Evolutionary conservation across 2,888 invertebrate species (phyloP).

Genomic region (Chorisops tibialis): DNA sequence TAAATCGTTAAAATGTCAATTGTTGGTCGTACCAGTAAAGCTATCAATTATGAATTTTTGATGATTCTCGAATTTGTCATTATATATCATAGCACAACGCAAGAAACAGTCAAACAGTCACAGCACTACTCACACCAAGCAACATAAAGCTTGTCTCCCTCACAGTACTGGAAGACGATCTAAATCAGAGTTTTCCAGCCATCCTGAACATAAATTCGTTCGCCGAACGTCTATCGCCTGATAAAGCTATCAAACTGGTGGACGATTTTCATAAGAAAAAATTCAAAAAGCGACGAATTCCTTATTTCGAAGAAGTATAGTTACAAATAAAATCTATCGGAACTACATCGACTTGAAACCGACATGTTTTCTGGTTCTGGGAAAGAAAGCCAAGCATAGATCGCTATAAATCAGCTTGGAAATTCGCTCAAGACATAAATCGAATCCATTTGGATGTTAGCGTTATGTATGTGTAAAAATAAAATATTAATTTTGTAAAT

Average conservation of each 20-base stretch:
- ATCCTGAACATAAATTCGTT: not conserved
- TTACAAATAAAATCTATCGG: conserved; percentile 25
- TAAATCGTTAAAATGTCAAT: no score
- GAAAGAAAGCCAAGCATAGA: conserved; percentile 61
- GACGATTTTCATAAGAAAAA: not conserved
- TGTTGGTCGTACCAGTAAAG: no score
- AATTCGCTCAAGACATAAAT: conserved; percentile 57
- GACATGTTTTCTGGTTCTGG: conserved; percentile 58
- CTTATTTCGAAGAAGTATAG: not conserved
- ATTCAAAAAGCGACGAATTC: not conserved
- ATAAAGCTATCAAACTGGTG: not conserved
- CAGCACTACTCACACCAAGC: no score
- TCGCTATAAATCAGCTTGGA: conserved; percentile 55
- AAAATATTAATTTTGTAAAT: conserved; percentile 47
- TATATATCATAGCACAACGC: no score
- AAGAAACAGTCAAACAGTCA: no score
- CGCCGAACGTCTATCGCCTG: not conserved
- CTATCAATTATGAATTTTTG: no score
- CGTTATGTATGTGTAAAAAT: conserved; percentile 46
- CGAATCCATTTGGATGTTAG: conserved; percentile 60
- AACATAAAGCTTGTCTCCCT: no score
- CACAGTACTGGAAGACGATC: no score
- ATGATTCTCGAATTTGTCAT: no score
- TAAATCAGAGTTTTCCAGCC: not conserved
- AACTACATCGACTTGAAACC: conserved; percentile 39